Conservation (phyloP, 2,113 vertebrate genomes). For the Sinocyclocheilus maitianheensis region DNA sequence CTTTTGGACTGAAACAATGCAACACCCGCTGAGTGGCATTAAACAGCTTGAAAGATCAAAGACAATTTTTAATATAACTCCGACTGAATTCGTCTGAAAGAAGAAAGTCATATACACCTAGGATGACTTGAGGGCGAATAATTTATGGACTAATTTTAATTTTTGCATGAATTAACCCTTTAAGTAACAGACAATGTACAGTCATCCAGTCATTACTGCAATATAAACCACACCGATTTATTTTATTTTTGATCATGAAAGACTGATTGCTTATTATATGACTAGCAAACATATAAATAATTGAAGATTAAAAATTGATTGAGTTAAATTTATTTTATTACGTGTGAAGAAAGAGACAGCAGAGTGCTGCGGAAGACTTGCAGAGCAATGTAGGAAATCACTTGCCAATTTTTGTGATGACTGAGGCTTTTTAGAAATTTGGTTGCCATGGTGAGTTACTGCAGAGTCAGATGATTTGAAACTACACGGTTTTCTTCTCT, state of each 20-base stretch:
- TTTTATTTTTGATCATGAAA: neutral
- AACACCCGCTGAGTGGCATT: no score
- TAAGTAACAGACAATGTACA: neutral
- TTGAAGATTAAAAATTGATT: neutral
- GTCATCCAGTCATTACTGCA: neutral
- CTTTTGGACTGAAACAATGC: no score
- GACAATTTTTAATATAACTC: no score
- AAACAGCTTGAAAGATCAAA: no score
- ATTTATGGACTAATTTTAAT: no score
- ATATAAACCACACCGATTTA: neutral
- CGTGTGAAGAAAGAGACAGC: neutral
- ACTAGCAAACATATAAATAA: neutral
- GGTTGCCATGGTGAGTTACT: conserved; percentile 27
- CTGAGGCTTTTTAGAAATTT: conserved; percentile 12
- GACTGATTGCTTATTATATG: neutral
- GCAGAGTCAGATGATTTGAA: neutral
- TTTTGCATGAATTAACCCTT: no score
- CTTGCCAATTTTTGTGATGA: conserved; percentile 22
- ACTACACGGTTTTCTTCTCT: neutral
- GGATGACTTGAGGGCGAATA: no score
- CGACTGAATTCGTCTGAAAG: no score
- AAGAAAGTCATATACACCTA: no score
- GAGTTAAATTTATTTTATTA: neutral
- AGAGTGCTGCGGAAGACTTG: neutral
- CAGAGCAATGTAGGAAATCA: neutral